Base-by-base conservation (phyloP, 2,888 invertebrate species). In the Caenorhabditis panamensis region DNA sequence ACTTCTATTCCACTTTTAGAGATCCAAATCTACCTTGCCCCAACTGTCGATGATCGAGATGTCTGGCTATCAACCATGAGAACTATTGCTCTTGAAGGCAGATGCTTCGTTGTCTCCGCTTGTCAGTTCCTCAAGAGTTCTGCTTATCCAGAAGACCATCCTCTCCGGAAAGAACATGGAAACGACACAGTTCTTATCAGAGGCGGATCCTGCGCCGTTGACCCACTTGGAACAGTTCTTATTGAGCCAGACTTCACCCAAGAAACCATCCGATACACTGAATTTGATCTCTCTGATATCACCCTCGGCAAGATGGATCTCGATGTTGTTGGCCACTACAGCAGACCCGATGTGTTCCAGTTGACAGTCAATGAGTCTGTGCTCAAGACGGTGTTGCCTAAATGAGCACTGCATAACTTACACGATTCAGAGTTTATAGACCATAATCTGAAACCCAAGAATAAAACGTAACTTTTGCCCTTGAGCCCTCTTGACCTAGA, bases 41-140 rank as follows among this genome's bases (percentile, higher is more conserved):
- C 89, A 9, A 89, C 89, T 5, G 89, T 89, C 0, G 89, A 89
- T 59, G 88, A 89, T 62, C 68, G 89, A 20, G 89, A 89, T 44
- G 85, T 84, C 5, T 89, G 89, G 89, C 75, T 88, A 13, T 76
- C 88, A 0, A 89, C 88, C 1, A 89, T 89, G 89, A 67, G 84
- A 26, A 87, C 86, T 0, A 89, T 89, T 22, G 89, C 89, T 4
- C 56, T 89, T 22, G 89, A 89, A 58, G 89, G 89, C 63, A 64
- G 89, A 47, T 89, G 89, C 68, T 89, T 88, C 73, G 89, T 89
- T 0, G 68, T 89, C 47, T 89, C 89, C 6, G 85, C 89, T 1
- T 89, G 89, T 44, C 89, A 89, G 77, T 89, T 77, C 68, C 63
- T 89, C 26, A 84, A 79, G 51, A 75, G 82, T 6, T 71, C 79